Conservation (phyloP, 2,113 vertebrate species). For the Procavia capensis region DNA sequence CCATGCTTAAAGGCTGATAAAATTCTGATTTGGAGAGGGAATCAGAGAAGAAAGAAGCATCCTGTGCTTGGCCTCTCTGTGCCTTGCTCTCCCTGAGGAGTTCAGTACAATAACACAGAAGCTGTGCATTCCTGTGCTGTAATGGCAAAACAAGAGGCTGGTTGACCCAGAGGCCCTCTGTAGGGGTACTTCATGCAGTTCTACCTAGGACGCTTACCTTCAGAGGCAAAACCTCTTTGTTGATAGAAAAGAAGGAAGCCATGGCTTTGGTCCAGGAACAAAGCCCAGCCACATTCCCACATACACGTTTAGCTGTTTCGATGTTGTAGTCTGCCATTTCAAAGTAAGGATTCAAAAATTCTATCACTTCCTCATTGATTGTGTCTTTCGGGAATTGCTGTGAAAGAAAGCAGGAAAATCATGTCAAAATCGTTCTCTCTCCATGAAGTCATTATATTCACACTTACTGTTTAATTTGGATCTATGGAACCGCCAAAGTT, state of each 20-base stretch:
- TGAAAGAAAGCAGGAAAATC: constrained; percentile 4
- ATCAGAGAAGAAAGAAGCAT: neutral
- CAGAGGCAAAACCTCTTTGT: constrained; percentile 97
- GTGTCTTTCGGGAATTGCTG: constrained; percentile 98
- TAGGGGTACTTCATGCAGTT: accelerated
- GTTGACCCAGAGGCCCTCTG: neutral
- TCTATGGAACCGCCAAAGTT: neutral
- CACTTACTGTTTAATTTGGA: neutral
- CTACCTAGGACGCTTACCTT: constrained; percentile 88
- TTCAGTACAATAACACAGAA: neutral
- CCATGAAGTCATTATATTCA: neutral
- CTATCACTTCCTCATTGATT: constrained; percentile 96
- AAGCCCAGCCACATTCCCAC: constrained; percentile 96
- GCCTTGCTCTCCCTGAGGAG: neutral
- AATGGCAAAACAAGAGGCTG: neutral
- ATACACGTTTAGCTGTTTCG: constrained; percentile 95
- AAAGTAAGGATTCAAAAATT: constrained; percentile 96
- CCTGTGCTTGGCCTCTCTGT: neutral
- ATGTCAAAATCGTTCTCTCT: neutral
- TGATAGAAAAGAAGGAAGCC: constrained; percentile 96
- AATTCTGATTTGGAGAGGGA: accelerated
- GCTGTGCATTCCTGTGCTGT: neutral
- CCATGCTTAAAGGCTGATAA: neutral
- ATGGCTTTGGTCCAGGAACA: constrained; percentile 98
- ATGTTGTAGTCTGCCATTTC: constrained; percentile 97